These are phyloP conservation scores for Dendrocincla fuliginosa DNA, from an alignment of 2,797 vertebrate species.

Conservation along the genomic window DNA sequence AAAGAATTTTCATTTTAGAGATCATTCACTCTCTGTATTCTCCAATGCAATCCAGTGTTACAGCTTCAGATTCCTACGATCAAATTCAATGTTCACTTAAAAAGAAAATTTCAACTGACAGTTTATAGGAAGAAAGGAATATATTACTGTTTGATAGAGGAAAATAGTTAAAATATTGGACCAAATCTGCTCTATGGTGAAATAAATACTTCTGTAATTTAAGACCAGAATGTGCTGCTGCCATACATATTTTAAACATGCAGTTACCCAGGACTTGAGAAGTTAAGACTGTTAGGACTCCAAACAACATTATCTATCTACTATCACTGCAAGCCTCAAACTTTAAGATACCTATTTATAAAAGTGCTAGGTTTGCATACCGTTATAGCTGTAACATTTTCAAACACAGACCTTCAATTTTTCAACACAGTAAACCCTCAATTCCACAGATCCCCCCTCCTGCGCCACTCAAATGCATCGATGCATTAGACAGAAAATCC, in stretches of 20 bases:
- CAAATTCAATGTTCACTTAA: background rate
- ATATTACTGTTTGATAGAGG: background rate
- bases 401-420: background rate
- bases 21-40: background rate
- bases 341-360: background rate
- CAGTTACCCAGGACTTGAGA: background rate
- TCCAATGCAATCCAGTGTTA: background rate
- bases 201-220: background rate
- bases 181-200: background rate
- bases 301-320: background rate
- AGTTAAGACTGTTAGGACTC: background rate
- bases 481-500: background rate
- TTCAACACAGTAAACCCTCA: accelerated
- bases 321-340: background rate
- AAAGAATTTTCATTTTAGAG: background rate
- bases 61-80: background rate
- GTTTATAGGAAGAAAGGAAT: background rate
- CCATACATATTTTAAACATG: background rate
- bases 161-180: background rate
- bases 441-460: accelerated
- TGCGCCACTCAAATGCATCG: accelerated
- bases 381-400: background rate
- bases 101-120: background rate
- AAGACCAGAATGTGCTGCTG: background rate
- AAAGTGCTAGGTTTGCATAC: background rate